Conservation (phyloP, 2,888 invertebrate genomes). For the Ophion ventricosus region DNA sequence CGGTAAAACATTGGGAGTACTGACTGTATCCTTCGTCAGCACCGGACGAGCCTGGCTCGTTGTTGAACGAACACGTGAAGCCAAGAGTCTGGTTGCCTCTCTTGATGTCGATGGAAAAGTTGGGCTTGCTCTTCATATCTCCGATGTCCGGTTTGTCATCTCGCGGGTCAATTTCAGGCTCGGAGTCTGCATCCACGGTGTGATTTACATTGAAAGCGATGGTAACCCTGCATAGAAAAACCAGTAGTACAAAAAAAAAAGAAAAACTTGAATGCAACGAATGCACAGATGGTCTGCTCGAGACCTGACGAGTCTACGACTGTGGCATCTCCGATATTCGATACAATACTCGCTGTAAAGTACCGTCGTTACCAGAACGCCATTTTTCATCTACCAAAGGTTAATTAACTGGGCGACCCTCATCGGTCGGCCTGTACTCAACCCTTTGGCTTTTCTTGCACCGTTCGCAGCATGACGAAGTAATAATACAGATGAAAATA, state of each 20-base stretch:
- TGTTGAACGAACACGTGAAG: slow-evolving; percentile 93
- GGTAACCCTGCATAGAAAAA: slow-evolving; percentile 85
- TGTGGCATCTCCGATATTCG: slow-evolving; percentile 24
- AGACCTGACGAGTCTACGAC: neutral
- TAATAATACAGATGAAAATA: no score
- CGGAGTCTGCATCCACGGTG: slow-evolving; percentile 92
- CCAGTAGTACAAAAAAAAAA: slow-evolving; percentile 13
- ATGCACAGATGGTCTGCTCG: neutral
- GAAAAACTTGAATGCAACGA: neutral
- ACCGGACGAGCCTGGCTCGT: slow-evolving; percentile 85
- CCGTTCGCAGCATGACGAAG: neutral
- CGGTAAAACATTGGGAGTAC: slow-evolving; percentile 71
- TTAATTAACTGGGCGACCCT: slow-evolving; percentile 70
- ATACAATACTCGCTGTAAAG: neutral
- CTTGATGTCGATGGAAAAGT: slow-evolving; percentile 94
- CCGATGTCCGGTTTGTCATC: slow-evolving; percentile 90
- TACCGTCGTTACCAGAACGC: slow-evolving; percentile 15
- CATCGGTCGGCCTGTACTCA: slow-evolving; percentile 44
- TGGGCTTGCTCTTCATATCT: slow-evolving; percentile 95
- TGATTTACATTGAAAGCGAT: slow-evolving; percentile 97
- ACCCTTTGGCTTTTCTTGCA: slow-evolving; percentile 45
- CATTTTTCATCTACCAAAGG: slow-evolving; percentile 58
- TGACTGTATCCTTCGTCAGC: slow-evolving; percentile 90
- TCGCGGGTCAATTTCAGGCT: slow-evolving; percentile 86
- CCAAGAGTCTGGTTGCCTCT: slow-evolving; percentile 91